Conservation (phyloP, 2,797 vertebrate species). For the Basileuterus tristriatus region DNA sequence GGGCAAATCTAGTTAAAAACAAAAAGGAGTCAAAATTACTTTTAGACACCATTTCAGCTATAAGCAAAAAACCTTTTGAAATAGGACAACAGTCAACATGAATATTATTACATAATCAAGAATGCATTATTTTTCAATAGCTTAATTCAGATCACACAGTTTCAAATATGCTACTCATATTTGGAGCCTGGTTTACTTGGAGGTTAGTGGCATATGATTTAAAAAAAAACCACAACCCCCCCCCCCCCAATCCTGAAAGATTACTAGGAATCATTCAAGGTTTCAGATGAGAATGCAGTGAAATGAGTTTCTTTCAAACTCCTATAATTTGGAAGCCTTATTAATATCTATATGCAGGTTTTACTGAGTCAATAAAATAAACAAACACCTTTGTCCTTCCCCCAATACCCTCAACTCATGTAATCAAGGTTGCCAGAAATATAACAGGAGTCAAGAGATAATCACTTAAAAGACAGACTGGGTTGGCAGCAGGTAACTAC, state of each 20-base stretch:
- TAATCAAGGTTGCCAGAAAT: neutral
- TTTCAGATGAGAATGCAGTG: neutral
- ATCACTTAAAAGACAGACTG: neutral
- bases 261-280: neutral
- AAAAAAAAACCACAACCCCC: neutral
- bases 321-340: neutral
- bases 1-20: constrained; percentile 26
- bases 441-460: neutral
- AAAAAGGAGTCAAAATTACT: neutral
- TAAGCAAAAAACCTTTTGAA: neutral
- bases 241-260: neutral
- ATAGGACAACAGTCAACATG: neutral
- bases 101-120: neutral
- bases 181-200: neutral
- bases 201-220: neutral
- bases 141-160: neutral
- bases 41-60: neutral
- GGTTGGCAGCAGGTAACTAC: neutral
- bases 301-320: neutral
- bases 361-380: neutral
- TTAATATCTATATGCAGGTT: neutral
- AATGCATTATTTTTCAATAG: neutral
- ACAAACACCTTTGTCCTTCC: neutral
- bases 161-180: neutral
- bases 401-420: neutral